These are phyloP conservation scores for Oligia latruncula DNA, from an alignment of 2,888 invertebrate genomes.

Conservation along the genomic window DNA sequence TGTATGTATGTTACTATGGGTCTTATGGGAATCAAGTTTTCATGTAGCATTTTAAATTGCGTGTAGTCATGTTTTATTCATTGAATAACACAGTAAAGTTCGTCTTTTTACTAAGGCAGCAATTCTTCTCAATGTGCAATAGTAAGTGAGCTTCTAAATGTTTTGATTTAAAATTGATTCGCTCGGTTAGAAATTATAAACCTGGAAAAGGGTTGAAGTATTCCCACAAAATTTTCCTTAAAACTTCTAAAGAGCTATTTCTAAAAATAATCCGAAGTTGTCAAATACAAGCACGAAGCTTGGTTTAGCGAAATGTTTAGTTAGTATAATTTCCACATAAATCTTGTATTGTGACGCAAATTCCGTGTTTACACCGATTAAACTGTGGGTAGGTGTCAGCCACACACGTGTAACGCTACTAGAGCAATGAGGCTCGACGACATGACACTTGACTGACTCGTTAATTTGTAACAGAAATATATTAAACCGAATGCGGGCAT, in stretches of 20 bases:
- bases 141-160: not conserved
- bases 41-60: not conserved
- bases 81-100: not conserved
- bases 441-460: constrained; percentile 87
- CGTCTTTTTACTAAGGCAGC: not conserved
- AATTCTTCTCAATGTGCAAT: not conserved
- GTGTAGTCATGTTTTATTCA: constrained; percentile 6
- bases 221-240: not conserved
- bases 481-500: constrained; percentile 69
- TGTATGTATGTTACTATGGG: constrained; percentile 25
- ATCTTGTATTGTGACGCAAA: constrained; percentile 50
- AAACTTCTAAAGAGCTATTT: constrained; percentile 19
- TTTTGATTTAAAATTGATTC: not conserved
- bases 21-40: constrained; percentile 8
- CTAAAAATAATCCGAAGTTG: not conserved
- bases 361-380: constrained; percentile 74
- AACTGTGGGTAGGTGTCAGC: constrained; percentile 72
- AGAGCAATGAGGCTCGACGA: constrained; percentile 76
- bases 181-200: constrained; percentile 1
- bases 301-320: constrained; percentile 27
- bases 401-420: constrained; percentile 76
- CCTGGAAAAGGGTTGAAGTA: not conserved
- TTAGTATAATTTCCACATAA: constrained; percentile 47
- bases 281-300: constrained; percentile 12
- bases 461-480: constrained; percentile 86